Evolutionary conservation across 2,113 vertebrate species (phyloP).

Genomic region (Anthoscopus minutus): DNA sequence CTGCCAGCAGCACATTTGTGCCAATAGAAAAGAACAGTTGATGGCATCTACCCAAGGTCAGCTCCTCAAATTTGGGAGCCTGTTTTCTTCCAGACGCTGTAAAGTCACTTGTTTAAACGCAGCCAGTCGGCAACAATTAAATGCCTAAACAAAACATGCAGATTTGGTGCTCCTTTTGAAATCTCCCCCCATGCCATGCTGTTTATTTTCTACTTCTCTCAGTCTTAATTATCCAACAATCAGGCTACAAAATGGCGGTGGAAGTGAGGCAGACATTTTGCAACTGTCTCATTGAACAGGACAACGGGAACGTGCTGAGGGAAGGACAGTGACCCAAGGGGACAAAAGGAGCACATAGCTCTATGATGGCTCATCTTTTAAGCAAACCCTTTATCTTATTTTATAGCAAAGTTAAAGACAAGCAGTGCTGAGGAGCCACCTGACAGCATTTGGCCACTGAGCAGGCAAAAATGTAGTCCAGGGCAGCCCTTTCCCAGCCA

Average conservation of each 20-base stretch:
- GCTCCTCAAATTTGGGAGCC: slow-evolving; percentile 68
- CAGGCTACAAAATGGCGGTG: slow-evolving; percentile 76
- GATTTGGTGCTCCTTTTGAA: slow-evolving; percentile 58
- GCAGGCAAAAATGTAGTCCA: neutral
- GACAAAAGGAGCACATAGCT: neutral
- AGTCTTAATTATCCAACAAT: slow-evolving; percentile 72
- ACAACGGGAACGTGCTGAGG: neutral
- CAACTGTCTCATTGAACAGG: slow-evolving; percentile 30
- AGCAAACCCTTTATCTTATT: neutral
- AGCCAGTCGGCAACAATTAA: slow-evolving; percentile 74
- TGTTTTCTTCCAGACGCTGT: slow-evolving; percentile 66
- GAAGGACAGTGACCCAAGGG: neutral
- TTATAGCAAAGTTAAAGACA: neutral
- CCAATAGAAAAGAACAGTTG: slow-evolving; percentile 74
- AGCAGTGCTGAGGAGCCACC: neutral
- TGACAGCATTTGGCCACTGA: neutral
- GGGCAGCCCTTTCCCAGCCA: neutral
- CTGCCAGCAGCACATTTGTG: slow-evolving; percentile 69
- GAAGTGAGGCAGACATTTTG: slow-evolving; percentile 78
- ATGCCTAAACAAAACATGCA: slow-evolving; percentile 62
- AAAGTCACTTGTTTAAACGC: slow-evolving; percentile 68
- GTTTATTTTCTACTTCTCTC: slow-evolving; percentile 57
- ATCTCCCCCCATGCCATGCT: slow-evolving; percentile 20
- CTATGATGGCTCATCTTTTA: accelerated
- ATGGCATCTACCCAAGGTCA: slow-evolving; percentile 77